phyloP scores from a whole-genome alignment of 2,113 vertebrate species.

The Hydrochoerus hydrochaeris region DNA sequence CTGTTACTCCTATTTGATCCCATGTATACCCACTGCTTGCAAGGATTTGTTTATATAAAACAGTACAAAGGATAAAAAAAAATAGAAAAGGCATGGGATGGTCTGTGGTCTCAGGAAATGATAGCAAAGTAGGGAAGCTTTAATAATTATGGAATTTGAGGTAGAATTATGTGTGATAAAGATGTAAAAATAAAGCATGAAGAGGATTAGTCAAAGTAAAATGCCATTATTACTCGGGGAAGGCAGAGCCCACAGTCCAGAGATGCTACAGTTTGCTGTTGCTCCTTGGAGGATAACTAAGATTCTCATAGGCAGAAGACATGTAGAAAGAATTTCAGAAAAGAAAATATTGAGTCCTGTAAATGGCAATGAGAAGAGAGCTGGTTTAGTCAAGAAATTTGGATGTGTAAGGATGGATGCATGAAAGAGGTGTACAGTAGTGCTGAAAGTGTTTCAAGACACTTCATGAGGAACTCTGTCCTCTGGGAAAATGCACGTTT shows the following conservation, averaged over 20 bases:
- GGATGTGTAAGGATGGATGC: neutral
- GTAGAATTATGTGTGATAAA: neutral
- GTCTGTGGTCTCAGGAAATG: neutral
- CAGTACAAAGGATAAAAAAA: neutral
- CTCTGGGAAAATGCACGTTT: neutral
- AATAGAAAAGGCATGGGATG: neutral
- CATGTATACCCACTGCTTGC: neutral
- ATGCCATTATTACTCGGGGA: neutral
- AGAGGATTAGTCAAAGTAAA: neutral
- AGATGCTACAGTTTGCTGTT: neutral
- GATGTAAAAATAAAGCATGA: neutral
- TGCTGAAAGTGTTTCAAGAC: neutral
- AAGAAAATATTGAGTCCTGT: neutral
- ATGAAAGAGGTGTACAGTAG: neutral
- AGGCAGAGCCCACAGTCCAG: neutral
- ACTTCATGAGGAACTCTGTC: neutral
- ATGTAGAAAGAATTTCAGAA: neutral
- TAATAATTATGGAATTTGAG: neutral
- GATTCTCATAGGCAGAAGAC: neutral
- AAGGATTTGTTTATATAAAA: neutral
- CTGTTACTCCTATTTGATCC: neutral
- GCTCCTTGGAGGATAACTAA: neutral
- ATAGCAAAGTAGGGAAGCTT: neutral
- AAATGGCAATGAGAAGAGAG: neutral
- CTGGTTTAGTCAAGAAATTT: neutral